Conservation (phyloP, 2,888 invertebrate genomes). For the Herminia tarsipennalis region DNA sequence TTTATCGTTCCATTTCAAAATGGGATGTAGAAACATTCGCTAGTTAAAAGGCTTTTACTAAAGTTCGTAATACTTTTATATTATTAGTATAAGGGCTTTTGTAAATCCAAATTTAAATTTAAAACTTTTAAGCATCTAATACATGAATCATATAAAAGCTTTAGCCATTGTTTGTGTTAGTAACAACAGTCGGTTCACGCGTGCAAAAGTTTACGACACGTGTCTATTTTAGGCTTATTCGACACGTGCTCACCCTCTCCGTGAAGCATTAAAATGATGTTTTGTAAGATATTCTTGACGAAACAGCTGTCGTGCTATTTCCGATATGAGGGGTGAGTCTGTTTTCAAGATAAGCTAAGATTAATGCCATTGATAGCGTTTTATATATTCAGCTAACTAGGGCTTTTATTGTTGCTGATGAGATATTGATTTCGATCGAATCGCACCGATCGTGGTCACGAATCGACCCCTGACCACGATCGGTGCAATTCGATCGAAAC, state of each 20-base stretch:
- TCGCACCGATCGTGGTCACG: too few relatives aligned
- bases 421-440: too few relatives aligned
- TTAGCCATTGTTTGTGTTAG: constrained; percentile 24
- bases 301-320: constrained; percentile 82
- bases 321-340: constrained; percentile 68
- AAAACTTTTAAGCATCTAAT: background rate
- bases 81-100: too few relatives aligned
- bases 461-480: too few relatives aligned
- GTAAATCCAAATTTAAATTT: background rate
- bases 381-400: constrained; percentile 1
- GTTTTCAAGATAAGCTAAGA: constrained; percentile 48
- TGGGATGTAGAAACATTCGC: too few relatives aligned
- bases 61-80: too few relatives aligned
- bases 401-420: background rate
- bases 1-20: too few relatives aligned
- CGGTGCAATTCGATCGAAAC: too few relatives aligned
- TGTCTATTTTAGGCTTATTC: constrained; percentile 47
- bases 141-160: constrained; percentile 19
- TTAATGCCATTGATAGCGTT: constrained; percentile 35
- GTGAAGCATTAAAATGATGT: constrained; percentile 62
- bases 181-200: constrained; percentile 29
- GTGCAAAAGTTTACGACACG: constrained; percentile 30
- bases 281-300: constrained; percentile 65
- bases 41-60: too few relatives aligned
- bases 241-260: constrained; percentile 58